These are phyloP conservation scores for Pachymerium ferrugineum DNA, from an alignment of 2,888 invertebrate genomes.

Conservation along the genomic window DNA sequence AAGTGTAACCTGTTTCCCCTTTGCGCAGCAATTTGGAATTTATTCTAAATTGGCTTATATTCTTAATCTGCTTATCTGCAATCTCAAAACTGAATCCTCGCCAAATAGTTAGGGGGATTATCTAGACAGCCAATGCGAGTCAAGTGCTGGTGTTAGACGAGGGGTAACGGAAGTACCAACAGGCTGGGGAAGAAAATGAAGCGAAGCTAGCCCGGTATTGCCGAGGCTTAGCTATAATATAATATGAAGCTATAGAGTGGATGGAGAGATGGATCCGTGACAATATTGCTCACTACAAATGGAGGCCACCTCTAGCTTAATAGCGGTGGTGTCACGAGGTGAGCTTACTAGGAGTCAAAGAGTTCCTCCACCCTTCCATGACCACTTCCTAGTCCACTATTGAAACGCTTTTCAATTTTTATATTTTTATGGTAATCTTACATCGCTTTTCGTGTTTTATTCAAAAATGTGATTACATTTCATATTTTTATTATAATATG, in stretches of 20 bases:
- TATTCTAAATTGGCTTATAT: constrained; percentile 24
- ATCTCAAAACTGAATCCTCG: constrained; percentile 19
- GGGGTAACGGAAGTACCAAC: constrained; percentile 17
- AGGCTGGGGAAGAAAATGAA: constrained; percentile 13
- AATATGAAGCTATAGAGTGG: constrained; percentile 23
- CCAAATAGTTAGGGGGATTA: constrained; percentile 24
- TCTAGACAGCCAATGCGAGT: constrained; percentile 22
- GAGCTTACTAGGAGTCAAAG: constrained; percentile 19
- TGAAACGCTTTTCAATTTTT: too few relatives aligned
- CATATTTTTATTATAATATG: too few relatives aligned
- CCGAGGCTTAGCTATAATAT: constrained; percentile 20
- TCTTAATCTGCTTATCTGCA: constrained; percentile 27
- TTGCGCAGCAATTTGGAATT: constrained; percentile 27
- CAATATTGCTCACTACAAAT: constrained; percentile 27
- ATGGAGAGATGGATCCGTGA: constrained; percentile 19
- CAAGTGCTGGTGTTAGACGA: constrained; percentile 16
- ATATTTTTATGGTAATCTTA: too few relatives aligned
- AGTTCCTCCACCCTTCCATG: background rate
- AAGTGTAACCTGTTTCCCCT: constrained; percentile 25
- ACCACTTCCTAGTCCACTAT: background rate
- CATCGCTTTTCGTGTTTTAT: too few relatives aligned
- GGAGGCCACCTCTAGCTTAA: constrained; percentile 19
- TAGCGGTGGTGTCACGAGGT: constrained; percentile 19
- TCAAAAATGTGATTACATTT: too few relatives aligned
- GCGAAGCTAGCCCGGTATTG: constrained; percentile 27